Evolutionary conservation across 2,113 vertebrate genomes (phyloP).

Genomic region (Chrysemys picta): DNA sequence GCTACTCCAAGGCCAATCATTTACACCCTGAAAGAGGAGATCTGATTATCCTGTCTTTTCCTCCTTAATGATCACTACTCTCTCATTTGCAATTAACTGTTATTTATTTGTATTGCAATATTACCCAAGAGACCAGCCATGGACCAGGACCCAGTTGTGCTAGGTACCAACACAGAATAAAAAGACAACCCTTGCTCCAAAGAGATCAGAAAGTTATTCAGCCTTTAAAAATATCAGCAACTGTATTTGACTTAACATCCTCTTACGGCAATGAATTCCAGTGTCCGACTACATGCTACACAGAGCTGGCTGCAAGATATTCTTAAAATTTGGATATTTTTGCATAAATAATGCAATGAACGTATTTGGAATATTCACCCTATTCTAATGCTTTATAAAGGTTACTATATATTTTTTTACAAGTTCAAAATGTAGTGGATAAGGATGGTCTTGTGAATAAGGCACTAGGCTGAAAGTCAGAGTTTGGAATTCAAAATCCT

Average conservation of each 20-base stretch:
- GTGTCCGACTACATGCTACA: background rate
- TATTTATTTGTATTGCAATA: background rate
- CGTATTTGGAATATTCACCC: no score
- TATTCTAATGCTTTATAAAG: no score
- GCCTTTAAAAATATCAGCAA: background rate
- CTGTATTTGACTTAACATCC: constrained; percentile 14
- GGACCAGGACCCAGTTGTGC: background rate
- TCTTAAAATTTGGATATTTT: background rate
- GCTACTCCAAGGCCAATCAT: accelerated
- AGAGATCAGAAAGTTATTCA: background rate
- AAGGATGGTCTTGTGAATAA: background rate
- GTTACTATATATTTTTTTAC: no score
- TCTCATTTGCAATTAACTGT: background rate
- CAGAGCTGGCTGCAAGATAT: constrained; percentile 1
- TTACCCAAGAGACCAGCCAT: background rate
- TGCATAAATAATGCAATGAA: background rate
- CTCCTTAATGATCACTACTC: background rate
- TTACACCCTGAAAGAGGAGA: background rate
- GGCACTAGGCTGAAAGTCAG: background rate
- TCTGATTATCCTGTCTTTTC: background rate
- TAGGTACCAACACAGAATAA: background rate
- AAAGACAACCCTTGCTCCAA: background rate
- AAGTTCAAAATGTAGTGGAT: background rate
- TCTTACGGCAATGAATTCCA: constrained; percentile 42
- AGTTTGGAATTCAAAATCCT: background rate